Base-by-base conservation (phyloP, 37 sponge, comb jelly and placozoan genomes). In the Halichondria panicea region DNA sequence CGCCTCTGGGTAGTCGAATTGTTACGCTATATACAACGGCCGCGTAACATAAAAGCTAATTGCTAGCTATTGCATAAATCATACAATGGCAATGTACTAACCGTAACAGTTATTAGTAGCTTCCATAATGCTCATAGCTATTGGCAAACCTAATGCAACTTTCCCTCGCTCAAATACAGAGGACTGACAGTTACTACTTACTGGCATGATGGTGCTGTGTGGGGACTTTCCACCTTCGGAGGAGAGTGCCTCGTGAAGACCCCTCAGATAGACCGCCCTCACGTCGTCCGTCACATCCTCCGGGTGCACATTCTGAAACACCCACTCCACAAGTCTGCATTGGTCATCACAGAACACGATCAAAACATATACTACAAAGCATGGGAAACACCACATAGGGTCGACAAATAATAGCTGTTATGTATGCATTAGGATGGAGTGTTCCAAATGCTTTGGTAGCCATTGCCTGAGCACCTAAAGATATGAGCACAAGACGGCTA, bases 271-370 rank as follows among this genome's bases (percentile, higher is more conserved):
- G 45, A 75, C 71, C 43, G 88, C 84, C 55, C 79, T 88, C 18
- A 52, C 44, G 11, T 65, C 80, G 55, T 89, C 90, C 12, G 46
- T 63, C 35, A 56, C 22, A 3, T 78, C 81, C 60, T 81, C 82
- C 6, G 66, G 45, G 43, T 79, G 54, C 25, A 81, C 89, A 41
- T 75, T 68, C 31, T 50, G 41, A 45, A 92, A 83, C 12, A 87
- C 39, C 93, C 93, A 92, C 62, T 92, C 88, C 45, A 88, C 83
- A 28, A 84, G 66, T 36, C 91, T 86, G 70, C 43, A 32, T 28
- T 50, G 41, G 5, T 22, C 12, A 13, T 53, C 25, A 59, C 21
- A 74, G 43, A 42, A 59, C 30, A 59, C 5, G 5, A 21, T 56
- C 27, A 9, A 41, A 61, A 63, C 72, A 19, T 7, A 71, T 34